Evolutionary conservation across 2,113 vertebrate genomes (phyloP).

Genomic region (Elgaria multicarinata): DNA sequence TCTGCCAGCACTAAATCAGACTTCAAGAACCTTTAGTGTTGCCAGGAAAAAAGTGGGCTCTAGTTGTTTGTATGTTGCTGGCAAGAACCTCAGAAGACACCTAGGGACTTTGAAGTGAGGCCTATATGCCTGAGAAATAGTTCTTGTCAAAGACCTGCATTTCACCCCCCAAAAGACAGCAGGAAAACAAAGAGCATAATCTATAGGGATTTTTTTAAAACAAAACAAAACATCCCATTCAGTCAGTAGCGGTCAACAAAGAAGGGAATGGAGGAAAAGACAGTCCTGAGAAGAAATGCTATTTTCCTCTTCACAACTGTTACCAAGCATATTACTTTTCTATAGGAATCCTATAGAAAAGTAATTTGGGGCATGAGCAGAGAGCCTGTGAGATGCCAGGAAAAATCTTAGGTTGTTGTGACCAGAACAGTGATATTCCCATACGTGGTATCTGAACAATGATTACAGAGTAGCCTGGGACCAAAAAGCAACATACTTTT

Average conservation of each 20-base stretch:
- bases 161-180: background rate
- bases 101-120: conserved; percentile 39
- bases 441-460: no score
- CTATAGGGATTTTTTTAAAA: no score
- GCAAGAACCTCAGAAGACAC: conserved; percentile 58
- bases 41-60: conserved; percentile 60
- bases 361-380: background rate
- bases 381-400: background rate
- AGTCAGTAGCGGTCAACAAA: background rate
- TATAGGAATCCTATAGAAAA: background rate
- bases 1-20: conserved; percentile 44
- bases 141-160: conserved; percentile 18
- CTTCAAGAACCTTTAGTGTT: conserved; percentile 30
- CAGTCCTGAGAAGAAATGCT: background rate
- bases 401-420: no score
- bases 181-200: conserved; percentile 37
- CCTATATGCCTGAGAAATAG: background rate
- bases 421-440: background rate
- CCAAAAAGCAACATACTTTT: no score
- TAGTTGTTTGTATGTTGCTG: conserved; percentile 64
- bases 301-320: background rate
- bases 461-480: no score
- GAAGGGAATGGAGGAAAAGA: background rate
- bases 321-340: background rate
- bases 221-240: no score